A percentile compares a stretch with the other conserved stretches of the same genome.
Evolutionary conservation across 2,797 vertebrate species (phyloP).

Genomic region (Erpetoichthys calabaricus): DNA sequence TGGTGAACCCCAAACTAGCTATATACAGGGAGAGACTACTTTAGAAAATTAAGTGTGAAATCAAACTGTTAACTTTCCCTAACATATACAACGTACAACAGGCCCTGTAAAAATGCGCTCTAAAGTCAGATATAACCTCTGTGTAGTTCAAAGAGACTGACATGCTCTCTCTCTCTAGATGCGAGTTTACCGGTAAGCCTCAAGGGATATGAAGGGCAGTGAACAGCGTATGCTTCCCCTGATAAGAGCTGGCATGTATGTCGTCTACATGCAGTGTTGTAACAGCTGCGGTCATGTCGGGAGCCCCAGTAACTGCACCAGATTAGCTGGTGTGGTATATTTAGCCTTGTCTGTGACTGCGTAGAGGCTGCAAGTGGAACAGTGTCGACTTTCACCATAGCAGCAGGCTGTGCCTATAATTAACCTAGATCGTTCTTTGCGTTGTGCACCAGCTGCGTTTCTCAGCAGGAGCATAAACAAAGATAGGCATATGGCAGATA

Average conservation of each 20-base stretch:
- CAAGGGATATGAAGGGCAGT: neutral
- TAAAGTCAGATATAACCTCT: no score
- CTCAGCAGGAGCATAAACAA: slow-evolving; percentile 34
- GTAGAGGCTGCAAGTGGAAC: slow-evolving; percentile 22
- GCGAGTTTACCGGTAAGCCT: slow-evolving; percentile 1
- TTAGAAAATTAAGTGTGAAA: no score
- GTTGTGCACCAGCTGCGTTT: slow-evolving; percentile 39
- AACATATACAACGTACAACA: no score
- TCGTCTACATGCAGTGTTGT: slow-evolving; percentile 12
- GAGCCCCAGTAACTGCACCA: slow-evolving; percentile 24
- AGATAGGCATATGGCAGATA: slow-evolving; percentile 18
- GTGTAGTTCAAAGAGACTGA: no score
- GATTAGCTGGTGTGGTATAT: slow-evolving; percentile 32
- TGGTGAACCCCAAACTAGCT: no score
- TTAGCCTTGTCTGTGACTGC: slow-evolving; percentile 31
- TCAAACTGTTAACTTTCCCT: no score
- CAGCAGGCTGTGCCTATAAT: slow-evolving; percentile 46
- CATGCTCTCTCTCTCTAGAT: no score
- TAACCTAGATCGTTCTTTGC: slow-evolving; percentile 39
- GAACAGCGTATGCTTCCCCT: neutral
- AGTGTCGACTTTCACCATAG: slow-evolving; percentile 36
- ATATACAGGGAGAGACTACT: no score
- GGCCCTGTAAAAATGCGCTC: no score
- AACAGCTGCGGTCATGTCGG: slow-evolving; percentile 29
- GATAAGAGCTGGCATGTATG: slow-evolving; percentile 6